These are phyloP conservation scores for Agriopis marginaria DNA, from an alignment of 2,888 invertebrate genomes.

Conservation along the genomic window DNA sequence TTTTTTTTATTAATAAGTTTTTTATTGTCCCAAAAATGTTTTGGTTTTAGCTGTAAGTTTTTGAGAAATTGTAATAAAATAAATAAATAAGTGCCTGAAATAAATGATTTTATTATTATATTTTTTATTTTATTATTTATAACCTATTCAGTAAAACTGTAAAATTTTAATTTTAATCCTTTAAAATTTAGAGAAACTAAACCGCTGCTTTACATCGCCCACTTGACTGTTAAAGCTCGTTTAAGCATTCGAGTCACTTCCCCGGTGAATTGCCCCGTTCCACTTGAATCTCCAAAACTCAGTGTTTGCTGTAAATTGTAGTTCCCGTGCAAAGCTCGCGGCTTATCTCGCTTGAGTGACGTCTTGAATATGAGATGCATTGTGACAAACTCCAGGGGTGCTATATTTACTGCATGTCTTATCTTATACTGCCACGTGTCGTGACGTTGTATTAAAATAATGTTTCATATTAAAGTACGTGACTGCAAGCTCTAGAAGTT, in stretches of 20 bases:
- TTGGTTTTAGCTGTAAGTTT: too few species aligned
- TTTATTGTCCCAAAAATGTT: too few species aligned
- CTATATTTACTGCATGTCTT: conserved; percentile 37
- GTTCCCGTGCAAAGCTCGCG: conserved; percentile 53
- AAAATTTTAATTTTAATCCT: not conserved
- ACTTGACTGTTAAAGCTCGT: conserved; percentile 41
- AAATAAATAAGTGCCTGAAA: too few species aligned
- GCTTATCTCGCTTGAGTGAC: conserved; percentile 60
- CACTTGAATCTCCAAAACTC: conserved; percentile 57
- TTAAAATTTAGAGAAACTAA: conserved; percentile 8
- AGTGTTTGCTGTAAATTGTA: conserved; percentile 64
- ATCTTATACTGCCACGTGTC: conserved; percentile 23
- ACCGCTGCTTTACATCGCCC: conserved; percentile 13
- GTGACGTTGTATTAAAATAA: conserved; percentile 24
- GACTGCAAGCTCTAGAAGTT: not conserved
- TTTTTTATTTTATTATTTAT: too few species aligned
- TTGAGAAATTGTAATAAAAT: too few species aligned
- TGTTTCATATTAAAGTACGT: not conserved
- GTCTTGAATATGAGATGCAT: conserved; percentile 59
- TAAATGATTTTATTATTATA: too few species aligned
- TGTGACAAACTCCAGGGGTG: conserved; percentile 50
- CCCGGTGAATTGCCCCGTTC: conserved; percentile 44
- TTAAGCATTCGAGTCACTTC: conserved; percentile 55
- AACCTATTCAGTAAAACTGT: not conserved
- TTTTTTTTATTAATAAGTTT: too few species aligned